Evolutionary conservation across 2,113 vertebrate species (phyloP).

Genomic region (Charina bottae): DNA sequence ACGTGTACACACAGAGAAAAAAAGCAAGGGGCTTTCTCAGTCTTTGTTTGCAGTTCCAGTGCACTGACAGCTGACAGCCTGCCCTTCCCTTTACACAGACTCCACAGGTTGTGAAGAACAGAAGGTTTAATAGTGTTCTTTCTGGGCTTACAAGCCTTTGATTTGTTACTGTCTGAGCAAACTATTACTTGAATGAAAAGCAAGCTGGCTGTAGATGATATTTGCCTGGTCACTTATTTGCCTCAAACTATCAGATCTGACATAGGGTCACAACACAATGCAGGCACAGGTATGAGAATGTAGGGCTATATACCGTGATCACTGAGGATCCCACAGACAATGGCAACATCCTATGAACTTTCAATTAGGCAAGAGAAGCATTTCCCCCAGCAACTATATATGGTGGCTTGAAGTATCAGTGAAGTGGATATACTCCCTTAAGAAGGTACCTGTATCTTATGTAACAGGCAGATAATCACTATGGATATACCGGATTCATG

Average conservation of each 20-base stretch:
- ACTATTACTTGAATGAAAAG: neutral
- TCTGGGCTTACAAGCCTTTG: neutral
- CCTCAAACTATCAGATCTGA: neutral
- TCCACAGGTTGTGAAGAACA: neutral
- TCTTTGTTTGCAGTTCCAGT: neutral
- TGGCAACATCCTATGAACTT: neutral
- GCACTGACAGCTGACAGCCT: neutral
- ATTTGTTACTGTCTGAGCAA: neutral
- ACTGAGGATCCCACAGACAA: neutral
- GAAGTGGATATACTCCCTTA: neutral
- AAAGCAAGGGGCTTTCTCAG: neutral
- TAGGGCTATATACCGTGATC: neutral
- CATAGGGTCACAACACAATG: neutral
- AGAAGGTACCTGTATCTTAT: neutral
- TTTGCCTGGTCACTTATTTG: neutral
- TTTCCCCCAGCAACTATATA: neutral
- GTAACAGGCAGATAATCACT: neutral
- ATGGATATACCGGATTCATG: neutral
- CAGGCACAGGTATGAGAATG: neutral
- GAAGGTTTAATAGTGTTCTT: neutral
- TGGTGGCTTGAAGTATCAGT: neutral
- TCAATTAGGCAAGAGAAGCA: neutral
- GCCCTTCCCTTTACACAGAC: neutral
- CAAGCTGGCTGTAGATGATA: neutral
- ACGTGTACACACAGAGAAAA: neutral